Base-by-base conservation (phyloP, 2,888 invertebrate species). In the Tribolium freemani region DNA sequence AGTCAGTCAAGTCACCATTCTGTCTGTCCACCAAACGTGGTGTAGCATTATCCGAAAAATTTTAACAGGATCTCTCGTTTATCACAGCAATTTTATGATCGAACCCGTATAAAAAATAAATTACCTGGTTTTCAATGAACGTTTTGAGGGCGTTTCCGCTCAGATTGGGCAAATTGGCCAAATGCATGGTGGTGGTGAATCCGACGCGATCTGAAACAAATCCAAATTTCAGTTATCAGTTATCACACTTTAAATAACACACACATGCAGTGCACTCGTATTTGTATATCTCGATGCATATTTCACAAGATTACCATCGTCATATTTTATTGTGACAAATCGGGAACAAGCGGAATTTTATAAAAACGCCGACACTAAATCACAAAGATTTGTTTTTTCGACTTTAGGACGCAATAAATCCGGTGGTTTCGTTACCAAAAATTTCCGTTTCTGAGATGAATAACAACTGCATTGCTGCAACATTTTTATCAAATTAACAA, bases 161-260 rank as follows among this genome's bases (percentile, higher is more conserved):
- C 21, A 83, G 78, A 75, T 85, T 87, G 3, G 87, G 84, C 80
- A 88, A 86, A 78, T 89, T 89, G 77, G 87, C 82, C 67, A 90
- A 84, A 79, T 89, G 89, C 76, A 90, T 85, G 79, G 87, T 89
- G 78, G 90, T 90, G 82, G 91, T 90, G 80, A 90, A 91, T 69
- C 90, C 88, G 13, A 90, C 89, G 67, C 90, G 88, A 74, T 89
- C 91, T 92, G 86, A 54, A 86, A 75, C 11, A 53, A 57, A 45
- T 6, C n/a, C 9, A 30, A 13, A 13, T 50, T 56, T 31, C 8
- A 45, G 48, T 26, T 31, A 50, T 26, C 26, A 26, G 26, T 26
- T 26, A 26, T 26, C 26, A 26, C 5, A 2, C 16, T 16, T 26
- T 26, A 26, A 26, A 26, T 16, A 16, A 16, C 16, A 16, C 16